Conservation (phyloP, 2,113 vertebrate species). For the Fulica atra region DNA sequence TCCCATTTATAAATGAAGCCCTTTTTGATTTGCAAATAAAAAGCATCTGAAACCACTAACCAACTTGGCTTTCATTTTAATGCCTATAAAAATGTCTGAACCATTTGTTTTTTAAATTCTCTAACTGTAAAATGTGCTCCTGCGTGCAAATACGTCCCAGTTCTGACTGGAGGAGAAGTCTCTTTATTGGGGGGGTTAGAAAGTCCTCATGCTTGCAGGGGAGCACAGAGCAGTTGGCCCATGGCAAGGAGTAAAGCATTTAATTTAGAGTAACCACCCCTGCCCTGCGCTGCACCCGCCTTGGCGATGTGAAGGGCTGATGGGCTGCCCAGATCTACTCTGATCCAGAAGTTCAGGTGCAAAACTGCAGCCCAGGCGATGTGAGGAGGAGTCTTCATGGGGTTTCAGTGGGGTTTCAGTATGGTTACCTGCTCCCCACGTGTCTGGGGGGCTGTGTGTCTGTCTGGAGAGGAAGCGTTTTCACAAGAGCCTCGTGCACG, state of each 20-base stretch:
- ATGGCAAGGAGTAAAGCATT: neutral
- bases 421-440: accelerated
- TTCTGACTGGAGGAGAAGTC: conserved; percentile 1
- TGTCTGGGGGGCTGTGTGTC: accelerated
- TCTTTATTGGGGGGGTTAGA: neutral
- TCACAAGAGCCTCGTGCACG: accelerated
- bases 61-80: conserved; percentile 38
- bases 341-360: neutral
- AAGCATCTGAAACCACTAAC: conserved; percentile 68
- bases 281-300: neutral
- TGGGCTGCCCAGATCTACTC: neutral
- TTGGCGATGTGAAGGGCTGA: accelerated
- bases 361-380: neutral
- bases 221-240: neutral
- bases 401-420: neutral
- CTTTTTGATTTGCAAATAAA: conserved; percentile 38
- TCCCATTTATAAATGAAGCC: conserved; percentile 38
- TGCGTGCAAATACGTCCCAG: neutral
- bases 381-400: neutral
- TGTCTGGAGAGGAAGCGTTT: accelerated
- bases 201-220: neutral
- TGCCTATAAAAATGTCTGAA: conserved; percentile 67
- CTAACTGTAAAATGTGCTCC: conserved; percentile 56
- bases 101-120: conserved; percentile 66
- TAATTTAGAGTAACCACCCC: neutral